phyloP scores from a whole-genome alignment of 1,140 invertebrate species.

The Drosophila kepulauana region DNA sequence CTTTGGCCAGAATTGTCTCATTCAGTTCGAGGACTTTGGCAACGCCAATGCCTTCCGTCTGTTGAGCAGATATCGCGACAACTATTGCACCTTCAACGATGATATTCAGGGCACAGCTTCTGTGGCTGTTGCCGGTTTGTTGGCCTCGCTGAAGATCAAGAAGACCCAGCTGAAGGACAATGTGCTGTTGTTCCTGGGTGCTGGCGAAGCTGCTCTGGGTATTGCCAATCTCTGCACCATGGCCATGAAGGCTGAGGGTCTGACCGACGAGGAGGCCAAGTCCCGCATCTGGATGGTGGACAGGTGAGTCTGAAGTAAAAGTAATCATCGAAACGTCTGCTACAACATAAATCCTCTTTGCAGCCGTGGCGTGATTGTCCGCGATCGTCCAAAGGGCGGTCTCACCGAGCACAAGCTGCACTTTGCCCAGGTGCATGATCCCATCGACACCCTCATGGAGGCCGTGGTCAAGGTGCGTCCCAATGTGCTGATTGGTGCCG shows the following conservation, averaged over 20 bases:
- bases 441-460: constrained; percentile 91
- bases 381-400: constrained; percentile 89
- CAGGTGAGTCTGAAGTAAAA: constrained; percentile 86
- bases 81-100: constrained; percentile 98
- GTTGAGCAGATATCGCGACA: constrained; percentile 93
- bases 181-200: constrained; percentile 96
- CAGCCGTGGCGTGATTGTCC: constrained; percentile 90
- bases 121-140: constrained; percentile 95
- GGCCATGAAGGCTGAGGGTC: constrained; percentile 95
- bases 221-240: constrained; percentile 94
- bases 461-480: constrained; percentile 93
- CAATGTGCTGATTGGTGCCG: constrained; percentile 94
- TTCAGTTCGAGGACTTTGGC: constrained; percentile 98
- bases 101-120: constrained; percentile 98
- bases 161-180: constrained; percentile 93
- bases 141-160: constrained; percentile 94
- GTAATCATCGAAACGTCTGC: no score
- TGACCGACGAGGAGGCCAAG: constrained; percentile 81
- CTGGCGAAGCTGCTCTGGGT: constrained; percentile 96
- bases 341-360: constrained; percentile 84
- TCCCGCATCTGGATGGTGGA: constrained; percentile 78
- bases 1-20: constrained; percentile 93
- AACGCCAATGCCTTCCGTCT: constrained; percentile 97
- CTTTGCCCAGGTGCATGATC: constrained; percentile 92
- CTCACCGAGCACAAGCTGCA: constrained; percentile 90